Evolutionary conservation across 2,113 vertebrate genomes (phyloP).

Genomic region (Amphilophus citrinellus): DNA sequence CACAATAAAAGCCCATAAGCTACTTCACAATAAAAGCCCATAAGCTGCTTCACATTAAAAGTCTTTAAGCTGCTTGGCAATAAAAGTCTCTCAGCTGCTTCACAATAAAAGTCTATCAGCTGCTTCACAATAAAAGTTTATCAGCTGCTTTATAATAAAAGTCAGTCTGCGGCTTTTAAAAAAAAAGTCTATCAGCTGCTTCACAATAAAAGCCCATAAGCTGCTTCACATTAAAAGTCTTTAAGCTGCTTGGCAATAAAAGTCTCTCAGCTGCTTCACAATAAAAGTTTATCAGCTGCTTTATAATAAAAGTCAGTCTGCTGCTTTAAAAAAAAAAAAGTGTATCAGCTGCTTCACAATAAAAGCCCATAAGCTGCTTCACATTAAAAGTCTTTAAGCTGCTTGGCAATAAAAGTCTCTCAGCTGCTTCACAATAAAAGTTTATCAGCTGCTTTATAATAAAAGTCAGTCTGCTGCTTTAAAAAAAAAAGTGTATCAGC

Average conservation of each 20-base stretch:
- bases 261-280: neutral
- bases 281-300: neutral
- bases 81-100: neutral
- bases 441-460: neutral
- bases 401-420: neutral
- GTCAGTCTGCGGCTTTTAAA: no score
- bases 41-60: no score
- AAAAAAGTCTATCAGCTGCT: no score
- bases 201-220: neutral
- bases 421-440: neutral
- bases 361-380: no score
- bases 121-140: neutral
- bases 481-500: neutral
- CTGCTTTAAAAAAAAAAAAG: no score
- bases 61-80: no score
- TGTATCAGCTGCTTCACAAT: neutral
- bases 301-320: neutral
- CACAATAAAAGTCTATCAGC: neutral
- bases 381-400: no score
- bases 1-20: neutral
- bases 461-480: neutral
- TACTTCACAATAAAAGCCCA: no score
- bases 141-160: no score
- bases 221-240: no score
- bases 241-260: no score